Base-by-base conservation (phyloP, 1,140 invertebrate species). In the Drosophila arizonae region DNA sequence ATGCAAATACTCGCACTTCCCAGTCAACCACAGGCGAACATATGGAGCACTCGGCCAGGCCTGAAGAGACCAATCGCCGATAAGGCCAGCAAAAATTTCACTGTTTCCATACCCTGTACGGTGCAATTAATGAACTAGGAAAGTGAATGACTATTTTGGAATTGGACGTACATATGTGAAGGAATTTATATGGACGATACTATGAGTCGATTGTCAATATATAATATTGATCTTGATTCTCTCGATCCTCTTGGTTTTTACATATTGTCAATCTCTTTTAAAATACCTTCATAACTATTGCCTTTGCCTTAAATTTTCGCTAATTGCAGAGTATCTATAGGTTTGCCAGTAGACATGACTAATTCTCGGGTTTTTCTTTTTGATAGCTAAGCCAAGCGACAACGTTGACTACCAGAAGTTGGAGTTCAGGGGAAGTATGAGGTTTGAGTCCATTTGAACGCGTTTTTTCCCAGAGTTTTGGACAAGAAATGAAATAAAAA, bases 11-110 rank as follows among this genome's bases (percentile, higher is more conserved):
- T 62, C 51, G 46, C 65, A 56, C 43, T 60, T 60, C 26, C n/a
- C 57, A 60, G 41, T 30, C 64, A 21, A 39, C 45, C 17, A 33
- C 39, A 21, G 10, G 41, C 13, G 30, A 48, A 56, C 63, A 57
- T 41, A 57, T 39, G 28, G n/a, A 66, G 52, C 63, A 52, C 33
- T 52, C 33, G 63, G 36, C 33, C 55, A 13, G 65, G 41, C 48
- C 58, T 24, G 30, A 24, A 26, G 21, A 13, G 21, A 55, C 55
- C 52, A 21, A 52, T 17, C 15, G 36, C 56, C 79, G 79, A 81
- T 82, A 82, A 82, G 79, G 28, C 58, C 46, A 65, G 62, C 62
- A 81, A 76, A 81, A 72, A 79, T 82, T 82, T 51, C 60, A 41
- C 33, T 33, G 43, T 68, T 81, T 45, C 56, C 58, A 50, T 50